Base-by-base conservation (phyloP, 2,797 vertebrate species). In the Neopelma chrysocephalum region DNA sequence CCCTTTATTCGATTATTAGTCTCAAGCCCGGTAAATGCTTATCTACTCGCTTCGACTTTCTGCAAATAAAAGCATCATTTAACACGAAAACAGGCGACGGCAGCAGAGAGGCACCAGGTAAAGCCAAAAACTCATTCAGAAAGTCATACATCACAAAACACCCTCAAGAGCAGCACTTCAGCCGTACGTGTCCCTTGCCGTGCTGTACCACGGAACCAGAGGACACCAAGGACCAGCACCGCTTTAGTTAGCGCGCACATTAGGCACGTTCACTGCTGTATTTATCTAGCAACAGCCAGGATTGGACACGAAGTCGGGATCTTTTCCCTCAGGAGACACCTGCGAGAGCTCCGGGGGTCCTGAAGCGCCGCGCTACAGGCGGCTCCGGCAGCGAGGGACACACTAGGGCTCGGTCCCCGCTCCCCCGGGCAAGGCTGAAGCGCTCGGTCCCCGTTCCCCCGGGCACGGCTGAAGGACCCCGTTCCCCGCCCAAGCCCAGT, bases 81-180 rank as follows among this genome's bases (percentile, higher is more conserved):
- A 29, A 12, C 1, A 11, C 0, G 8, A 38, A 4, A 51, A 6
- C 10, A 19, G 25, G 13, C 1, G 10, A 22, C 1, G 1, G 25
- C 0, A 32, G 22, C 12, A 60, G 58, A 19, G 11, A n/a, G 3
- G 4, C 8, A 22, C 7, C 9, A 8, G 15, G 17, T 20, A 18
- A 12, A 7, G 27, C 18, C 23, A 19, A 20, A 23, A 31, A 0
- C 8, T 20, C 31, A 0, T 0, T 1, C 27, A 27, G 4, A 21
- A 10, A 12, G 15, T 6, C 6, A 2, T 1, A 10, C 8, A 4
- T 3, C 2, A 18, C 3, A 1, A 61, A n/a, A 7, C 0, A 1
- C 48, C 31, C 13, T 8, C 8, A 4, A 10, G 2, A 20, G 32
- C 65, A 17, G 4, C 0, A 7, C 38, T 47, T 21, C 54, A 2